Percentiles rank a stretch among this genome's conserved stretches.
Conservation (phyloP, 2,888 invertebrate genomes). For the Diplolepis rosae region DNA sequence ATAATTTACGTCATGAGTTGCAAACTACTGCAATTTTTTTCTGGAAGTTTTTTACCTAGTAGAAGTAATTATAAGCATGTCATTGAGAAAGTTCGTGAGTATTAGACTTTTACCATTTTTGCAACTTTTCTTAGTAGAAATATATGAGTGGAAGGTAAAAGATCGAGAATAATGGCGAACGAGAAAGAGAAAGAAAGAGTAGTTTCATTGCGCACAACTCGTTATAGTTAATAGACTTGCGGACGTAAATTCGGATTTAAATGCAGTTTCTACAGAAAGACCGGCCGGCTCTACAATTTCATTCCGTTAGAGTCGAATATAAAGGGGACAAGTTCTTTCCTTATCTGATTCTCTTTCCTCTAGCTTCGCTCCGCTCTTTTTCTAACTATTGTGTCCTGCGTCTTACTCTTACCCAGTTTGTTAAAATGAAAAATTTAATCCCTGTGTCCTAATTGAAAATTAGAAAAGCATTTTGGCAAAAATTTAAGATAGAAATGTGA, state of each 20-base stretch:
- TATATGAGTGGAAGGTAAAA: background rate
- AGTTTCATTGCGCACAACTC: slow-evolving; percentile 22
- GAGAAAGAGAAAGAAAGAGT: slow-evolving; percentile 17
- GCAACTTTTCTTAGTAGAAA: slow-evolving; percentile 6
- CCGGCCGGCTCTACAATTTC: slow-evolving; percentile 31
- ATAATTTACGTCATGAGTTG: background rate
- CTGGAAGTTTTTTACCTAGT: background rate
- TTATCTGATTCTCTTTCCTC: background rate
- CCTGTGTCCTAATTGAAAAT: slow-evolving; percentile 8
- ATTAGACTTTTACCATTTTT: background rate
- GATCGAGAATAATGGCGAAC: background rate
- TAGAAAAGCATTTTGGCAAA: slow-evolving; percentile 9
- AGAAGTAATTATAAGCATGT: background rate
- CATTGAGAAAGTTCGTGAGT: background rate
- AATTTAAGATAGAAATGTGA: background rate
- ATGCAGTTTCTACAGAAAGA: slow-evolving; percentile 45
- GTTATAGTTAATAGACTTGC: slow-evolving; percentile 51
- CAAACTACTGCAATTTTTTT: background rate
- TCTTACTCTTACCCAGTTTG: slow-evolving; percentile 24
- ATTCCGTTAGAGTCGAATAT: slow-evolving; percentile 5
- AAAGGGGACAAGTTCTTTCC: slow-evolving; percentile 11
- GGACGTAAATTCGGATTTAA: slow-evolving; percentile 58
- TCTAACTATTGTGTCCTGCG: slow-evolving; percentile 2
- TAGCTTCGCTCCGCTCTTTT: slow-evolving; percentile 15
- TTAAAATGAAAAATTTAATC: background rate